phyloP scores from a whole-genome alignment of 2,797 vertebrate species.

The Characodon lateralis region DNA sequence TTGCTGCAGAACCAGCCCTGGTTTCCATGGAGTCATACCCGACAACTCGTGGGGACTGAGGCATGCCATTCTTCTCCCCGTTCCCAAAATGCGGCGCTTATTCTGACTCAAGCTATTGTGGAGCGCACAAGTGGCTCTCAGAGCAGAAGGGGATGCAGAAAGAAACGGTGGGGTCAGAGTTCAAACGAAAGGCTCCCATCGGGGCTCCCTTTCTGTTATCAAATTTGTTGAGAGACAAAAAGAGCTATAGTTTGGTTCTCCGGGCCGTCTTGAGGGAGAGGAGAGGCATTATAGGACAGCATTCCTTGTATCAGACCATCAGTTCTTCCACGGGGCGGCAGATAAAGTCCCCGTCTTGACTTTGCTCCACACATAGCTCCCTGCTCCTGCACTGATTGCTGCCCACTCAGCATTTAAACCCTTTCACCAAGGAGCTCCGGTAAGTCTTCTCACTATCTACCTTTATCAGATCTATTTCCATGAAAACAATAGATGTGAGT shows the following conservation, averaged over 20 bases:
- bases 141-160: constrained; percentile 73
- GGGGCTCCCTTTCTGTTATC: constrained; percentile 77
- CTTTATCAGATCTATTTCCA: neutral
- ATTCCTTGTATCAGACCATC: constrained; percentile 52
- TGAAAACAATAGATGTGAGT: neutral
- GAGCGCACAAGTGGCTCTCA: constrained; percentile 84
- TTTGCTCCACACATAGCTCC: constrained; percentile 33
- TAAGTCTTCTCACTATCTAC: constrained; percentile 46
- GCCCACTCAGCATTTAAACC: constrained; percentile 19
- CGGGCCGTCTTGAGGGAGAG: constrained; percentile 64
- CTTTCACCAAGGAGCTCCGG: constrained; percentile 41
- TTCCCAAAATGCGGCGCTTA: constrained; percentile 68
- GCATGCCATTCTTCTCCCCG: constrained; percentile 79
- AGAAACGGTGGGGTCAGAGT: constrained; percentile 82
- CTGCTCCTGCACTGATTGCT: constrained; percentile 54
- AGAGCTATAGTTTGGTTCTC: constrained; percentile 74
- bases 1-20: constrained; percentile 52
- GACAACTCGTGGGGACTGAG: constrained; percentile 65
- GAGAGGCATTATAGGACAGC: constrained; percentile 57
- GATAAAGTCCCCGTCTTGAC: constrained; percentile 35
- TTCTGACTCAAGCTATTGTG: constrained; percentile 84
- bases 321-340: constrained; percentile 30
- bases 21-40: constrained; percentile 86
- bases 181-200: constrained; percentile 76
- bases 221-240: constrained; percentile 83